Evolutionary conservation across 2,113 vertebrate genomes (phyloP).

Genomic region (Thryonomys swinderianus): DNA sequence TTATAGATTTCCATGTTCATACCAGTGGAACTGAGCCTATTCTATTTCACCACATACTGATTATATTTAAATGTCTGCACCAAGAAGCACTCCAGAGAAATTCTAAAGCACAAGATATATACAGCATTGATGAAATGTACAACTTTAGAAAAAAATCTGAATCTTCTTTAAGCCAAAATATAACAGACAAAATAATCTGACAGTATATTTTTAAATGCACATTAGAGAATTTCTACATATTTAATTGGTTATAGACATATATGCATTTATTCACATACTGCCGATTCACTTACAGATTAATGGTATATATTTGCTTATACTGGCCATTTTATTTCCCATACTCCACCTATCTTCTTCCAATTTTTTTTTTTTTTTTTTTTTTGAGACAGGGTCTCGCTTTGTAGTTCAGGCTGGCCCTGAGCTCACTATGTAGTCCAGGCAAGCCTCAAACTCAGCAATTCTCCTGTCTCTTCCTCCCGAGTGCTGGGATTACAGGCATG

Average conservation of each 20-base stretch:
- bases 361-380: too few species aligned
- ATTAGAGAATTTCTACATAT: background rate
- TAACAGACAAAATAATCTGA: background rate
- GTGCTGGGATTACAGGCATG: too few species aligned
- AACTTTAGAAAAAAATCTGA: background rate
- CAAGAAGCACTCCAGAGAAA: constrained; percentile 12
- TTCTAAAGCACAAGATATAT: background rate
- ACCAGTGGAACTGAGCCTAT: background rate
- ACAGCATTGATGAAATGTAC: background rate
- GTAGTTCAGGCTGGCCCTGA: too few species aligned
- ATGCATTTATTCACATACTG: background rate
- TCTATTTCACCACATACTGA: background rate
- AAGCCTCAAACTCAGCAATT: too few species aligned
- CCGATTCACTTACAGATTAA: background rate
- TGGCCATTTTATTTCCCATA: background rate
- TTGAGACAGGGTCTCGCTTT: too few species aligned
- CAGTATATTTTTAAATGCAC: background rate
- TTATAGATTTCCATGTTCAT: background rate
- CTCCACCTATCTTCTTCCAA: background rate
- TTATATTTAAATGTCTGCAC: background rate
- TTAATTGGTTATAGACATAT: background rate
- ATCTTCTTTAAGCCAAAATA: background rate
- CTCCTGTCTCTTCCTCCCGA: too few species aligned
- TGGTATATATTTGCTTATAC: background rate
- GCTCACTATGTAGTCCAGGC: too few species aligned